Conservation (phyloP, 2,888 invertebrate genomes). For the Therioaphis trifolii region DNA sequence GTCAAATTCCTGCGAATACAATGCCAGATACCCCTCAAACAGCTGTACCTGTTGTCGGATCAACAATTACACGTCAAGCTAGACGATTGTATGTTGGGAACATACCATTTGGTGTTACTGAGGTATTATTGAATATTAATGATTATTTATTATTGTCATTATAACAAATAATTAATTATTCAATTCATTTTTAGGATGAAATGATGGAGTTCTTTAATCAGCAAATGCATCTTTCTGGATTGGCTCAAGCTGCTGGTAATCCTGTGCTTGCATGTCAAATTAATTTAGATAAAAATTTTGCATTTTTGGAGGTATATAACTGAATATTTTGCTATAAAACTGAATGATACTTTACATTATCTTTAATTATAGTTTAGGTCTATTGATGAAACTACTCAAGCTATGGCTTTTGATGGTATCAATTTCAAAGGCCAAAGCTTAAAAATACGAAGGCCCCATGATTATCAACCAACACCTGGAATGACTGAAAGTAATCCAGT, state of each 20-base stretch:
- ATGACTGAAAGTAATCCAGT: slow-evolving; percentile 85
- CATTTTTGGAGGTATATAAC: slow-evolving; percentile 89
- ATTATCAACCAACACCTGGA: slow-evolving; percentile 98
- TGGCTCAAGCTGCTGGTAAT: slow-evolving; percentile 97
- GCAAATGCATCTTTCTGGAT: slow-evolving; percentile 96
- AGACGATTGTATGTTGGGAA: slow-evolving; percentile 95
- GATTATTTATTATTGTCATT: too few relatives aligned
- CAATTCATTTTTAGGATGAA: slow-evolving; percentile 75
- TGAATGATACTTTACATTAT: slow-evolving; percentile 7
- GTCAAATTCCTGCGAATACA: slow-evolving; percentile 94
- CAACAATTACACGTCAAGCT: slow-evolving; percentile 94
- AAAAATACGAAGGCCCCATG: slow-evolving; percentile 96
- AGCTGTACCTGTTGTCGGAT: slow-evolving; percentile 97
- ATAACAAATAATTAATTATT: neutral
- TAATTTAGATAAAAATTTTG: slow-evolving; percentile 99
- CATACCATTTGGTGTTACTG: slow-evolving; percentile 98
- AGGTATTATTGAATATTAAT: slow-evolving; percentile 69
- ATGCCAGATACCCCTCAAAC: slow-evolving; percentile 92
- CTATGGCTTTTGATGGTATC: slow-evolving; percentile 99
- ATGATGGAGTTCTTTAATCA: slow-evolving; percentile 99
- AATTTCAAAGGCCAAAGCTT: slow-evolving; percentile 98
- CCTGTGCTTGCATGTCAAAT: slow-evolving; percentile 99
- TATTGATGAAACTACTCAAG: slow-evolving; percentile 98
- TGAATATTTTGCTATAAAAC: neutral
- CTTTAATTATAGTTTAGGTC: slow-evolving; percentile 78